Evolutionary conservation across 1,140 invertebrate genomes (phyloP).

Genomic region (Archegozetes longisetosus): DNA sequence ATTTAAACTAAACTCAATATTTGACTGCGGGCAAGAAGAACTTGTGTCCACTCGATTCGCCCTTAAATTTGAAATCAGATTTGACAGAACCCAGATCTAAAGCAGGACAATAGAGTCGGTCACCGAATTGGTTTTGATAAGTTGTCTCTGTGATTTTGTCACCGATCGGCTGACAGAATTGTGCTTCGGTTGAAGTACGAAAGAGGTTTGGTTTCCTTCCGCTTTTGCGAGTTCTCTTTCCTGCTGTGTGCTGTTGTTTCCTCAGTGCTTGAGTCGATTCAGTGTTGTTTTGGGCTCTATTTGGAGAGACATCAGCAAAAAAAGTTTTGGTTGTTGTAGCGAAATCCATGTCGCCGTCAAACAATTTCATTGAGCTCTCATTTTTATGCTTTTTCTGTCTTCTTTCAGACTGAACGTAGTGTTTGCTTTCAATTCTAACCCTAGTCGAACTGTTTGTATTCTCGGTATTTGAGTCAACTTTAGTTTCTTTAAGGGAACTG

Average conservation of each 20-base stretch:
- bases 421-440: not conserved
- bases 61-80: not conserved
- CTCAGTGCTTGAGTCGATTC: not conserved
- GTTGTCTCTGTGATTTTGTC: not conserved
- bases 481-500: not conserved
- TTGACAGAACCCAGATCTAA: not conserved
- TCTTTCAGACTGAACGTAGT: conserved; percentile 2
- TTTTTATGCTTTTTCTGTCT: conserved; percentile 8
- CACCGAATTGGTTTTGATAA: conserved; percentile 8
- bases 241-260: conserved; percentile 9
- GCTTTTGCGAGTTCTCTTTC: not conserved
- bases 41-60: conserved; percentile 8
- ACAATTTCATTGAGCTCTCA: conserved; percentile 1
- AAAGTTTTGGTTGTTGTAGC: not conserved
- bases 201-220: conserved; percentile 2
- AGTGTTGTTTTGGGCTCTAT: not conserved
- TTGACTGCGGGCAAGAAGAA: conserved; percentile 1
- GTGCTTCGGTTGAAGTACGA: conserved; percentile 8
- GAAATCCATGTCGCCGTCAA: conserved; percentile 12
- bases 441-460: not conserved
- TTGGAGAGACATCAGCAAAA: not conserved
- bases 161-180: not conserved
- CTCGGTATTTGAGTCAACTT: not conserved
- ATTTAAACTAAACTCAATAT: not conserved
- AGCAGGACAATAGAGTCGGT: conserved; percentile 12